Evolutionary conservation across 1,140 invertebrate species (phyloP).

Genomic region (Drosophila tani): DNA sequence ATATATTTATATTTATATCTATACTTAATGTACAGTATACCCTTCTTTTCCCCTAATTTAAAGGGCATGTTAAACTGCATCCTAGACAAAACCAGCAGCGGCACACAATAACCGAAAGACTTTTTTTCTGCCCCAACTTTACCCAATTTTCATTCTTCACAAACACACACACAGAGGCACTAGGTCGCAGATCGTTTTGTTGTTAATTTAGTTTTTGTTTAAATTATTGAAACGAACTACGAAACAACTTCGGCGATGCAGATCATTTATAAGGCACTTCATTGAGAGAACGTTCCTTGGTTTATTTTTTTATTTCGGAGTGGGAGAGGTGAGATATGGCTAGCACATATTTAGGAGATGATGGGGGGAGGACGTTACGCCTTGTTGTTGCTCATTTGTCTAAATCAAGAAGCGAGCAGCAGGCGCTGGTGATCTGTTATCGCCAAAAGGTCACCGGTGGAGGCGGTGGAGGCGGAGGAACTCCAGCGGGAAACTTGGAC

Average conservation of each 20-base stretch:
- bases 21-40: background rate
- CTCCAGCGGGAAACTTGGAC: background rate
- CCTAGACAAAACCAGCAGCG: conserved; percentile 6
- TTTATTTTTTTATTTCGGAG: conserved; percentile 5
- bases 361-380: too few relatives aligned
- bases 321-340: conserved; percentile 1
- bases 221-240: conserved; percentile 70
- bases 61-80: conserved; percentile 19
- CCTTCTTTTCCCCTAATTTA: background rate
- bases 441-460: conserved; percentile 31
- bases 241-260: conserved; percentile 52
- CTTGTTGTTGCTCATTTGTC: conserved; percentile 62
- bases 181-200: conserved; percentile 29
- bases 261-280: conserved; percentile 80
- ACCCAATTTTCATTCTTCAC: conserved; percentile 17
- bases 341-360: conserved; percentile 1
- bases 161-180: background rate
- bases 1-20: background rate
- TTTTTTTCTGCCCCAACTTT: background rate
- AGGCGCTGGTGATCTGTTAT: conserved; percentile 60
- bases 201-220: conserved; percentile 65
- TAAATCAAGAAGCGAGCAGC: conserved; percentile 42
- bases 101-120: conserved; percentile 38
- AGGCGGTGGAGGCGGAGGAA: background rate
- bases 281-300: conserved; percentile 24